These are phyloP conservation scores for Stegodyphus dumicola DNA, from an alignment of 1,140 invertebrate species.

Conservation along the genomic window DNA sequence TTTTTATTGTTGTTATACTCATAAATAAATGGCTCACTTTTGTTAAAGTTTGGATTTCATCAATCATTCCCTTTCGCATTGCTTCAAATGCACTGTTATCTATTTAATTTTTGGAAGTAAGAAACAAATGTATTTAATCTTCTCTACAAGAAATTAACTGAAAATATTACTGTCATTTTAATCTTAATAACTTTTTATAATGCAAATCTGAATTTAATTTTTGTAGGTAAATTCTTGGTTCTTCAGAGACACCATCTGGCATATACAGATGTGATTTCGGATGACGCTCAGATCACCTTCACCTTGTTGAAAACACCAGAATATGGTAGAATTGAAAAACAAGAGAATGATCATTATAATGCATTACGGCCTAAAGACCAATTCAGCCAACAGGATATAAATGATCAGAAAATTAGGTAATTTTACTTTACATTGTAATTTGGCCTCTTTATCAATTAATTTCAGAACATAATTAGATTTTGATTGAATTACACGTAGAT, in stretches of 20 bases:
- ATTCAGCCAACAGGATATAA: conserved; percentile 56
- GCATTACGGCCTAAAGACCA: conserved; percentile 8
- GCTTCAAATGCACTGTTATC: no score
- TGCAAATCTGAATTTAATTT: background rate
- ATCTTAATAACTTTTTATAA: background rate
- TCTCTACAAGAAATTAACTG: background rate
- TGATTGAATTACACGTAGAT: no score
- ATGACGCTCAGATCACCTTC: conserved; percentile 29
- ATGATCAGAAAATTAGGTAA: conserved; percentile 32
- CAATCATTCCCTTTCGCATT: background rate
- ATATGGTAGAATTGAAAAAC: conserved; percentile 35
- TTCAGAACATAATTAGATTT: no score
- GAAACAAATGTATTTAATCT: background rate
- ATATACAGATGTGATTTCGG: conserved; percentile 43
- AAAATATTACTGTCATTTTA: background rate
- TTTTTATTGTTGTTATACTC: background rate
- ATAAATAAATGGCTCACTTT: background rate
- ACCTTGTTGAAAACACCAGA: conserved; percentile 28
- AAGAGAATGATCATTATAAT: conserved; percentile 10
- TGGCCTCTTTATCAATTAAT: no score
- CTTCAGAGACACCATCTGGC: conserved; percentile 48
- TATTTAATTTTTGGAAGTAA: background rate
- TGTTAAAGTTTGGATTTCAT: background rate
- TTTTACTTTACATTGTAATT: background rate
- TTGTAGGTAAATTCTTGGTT: conserved; percentile 31